Evolutionary conservation across 2,888 invertebrate species (phyloP).

Genomic region (Xanthorhoe spadicearia): DNA sequence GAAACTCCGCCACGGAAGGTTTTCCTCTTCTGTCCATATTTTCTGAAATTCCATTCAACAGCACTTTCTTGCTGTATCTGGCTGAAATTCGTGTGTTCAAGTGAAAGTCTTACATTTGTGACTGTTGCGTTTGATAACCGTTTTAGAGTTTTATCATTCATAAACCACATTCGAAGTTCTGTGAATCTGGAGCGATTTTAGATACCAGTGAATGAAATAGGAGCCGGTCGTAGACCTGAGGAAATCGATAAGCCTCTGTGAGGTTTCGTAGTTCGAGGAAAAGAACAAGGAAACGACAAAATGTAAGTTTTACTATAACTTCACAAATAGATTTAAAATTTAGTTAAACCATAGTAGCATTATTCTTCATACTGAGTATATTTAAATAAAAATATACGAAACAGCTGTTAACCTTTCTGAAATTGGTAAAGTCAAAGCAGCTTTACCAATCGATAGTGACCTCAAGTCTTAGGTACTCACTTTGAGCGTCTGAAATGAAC

Average conservation of each 20-base stretch:
- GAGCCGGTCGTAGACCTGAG: conserved; percentile 32
- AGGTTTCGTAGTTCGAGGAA: conserved; percentile 24
- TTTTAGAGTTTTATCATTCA: conserved; percentile 72
- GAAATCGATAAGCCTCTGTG: conserved; percentile 43
- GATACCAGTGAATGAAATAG: conserved; percentile 54
- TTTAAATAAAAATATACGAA: not conserved
- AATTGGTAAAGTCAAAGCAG: conserved; percentile 1
- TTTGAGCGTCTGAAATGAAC: not conserved
- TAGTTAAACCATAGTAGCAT: not conserved
- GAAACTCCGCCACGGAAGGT: conserved; percentile 75
- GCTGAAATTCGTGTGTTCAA: conserved; percentile 50
- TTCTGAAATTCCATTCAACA: conserved; percentile 69
- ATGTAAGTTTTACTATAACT: conserved; percentile 39
- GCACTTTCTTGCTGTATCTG: conserved; percentile 52
- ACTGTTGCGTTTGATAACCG: conserved; percentile 72
- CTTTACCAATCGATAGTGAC: not conserved
- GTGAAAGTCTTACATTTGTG: conserved; percentile 48
- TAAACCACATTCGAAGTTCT: conserved; percentile 74
- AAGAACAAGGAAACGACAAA: conserved; percentile 31
- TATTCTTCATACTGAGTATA: not conserved
- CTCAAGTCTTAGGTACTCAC: not conserved
- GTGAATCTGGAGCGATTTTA: conserved; percentile 60
- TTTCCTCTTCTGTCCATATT: conserved; percentile 72
- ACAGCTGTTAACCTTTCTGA: not conserved
- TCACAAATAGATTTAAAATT: not conserved